These are phyloP conservation scores for Anguilla anguilla DNA, from an alignment of 2,797 vertebrate genomes.

Conservation along the genomic window DNA sequence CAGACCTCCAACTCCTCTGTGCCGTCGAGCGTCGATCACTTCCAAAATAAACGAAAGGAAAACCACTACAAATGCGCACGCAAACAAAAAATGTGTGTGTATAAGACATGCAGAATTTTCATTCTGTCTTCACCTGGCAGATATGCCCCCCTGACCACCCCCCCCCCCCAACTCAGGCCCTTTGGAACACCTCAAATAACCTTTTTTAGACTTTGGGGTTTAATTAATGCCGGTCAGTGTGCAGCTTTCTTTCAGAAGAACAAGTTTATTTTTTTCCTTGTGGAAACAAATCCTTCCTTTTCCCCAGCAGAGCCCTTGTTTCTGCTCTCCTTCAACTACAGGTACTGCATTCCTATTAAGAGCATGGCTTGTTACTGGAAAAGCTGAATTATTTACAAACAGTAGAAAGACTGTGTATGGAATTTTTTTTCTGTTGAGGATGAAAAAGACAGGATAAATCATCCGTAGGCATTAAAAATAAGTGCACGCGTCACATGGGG, in stretches of 20 bases:
- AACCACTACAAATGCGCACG: background rate
- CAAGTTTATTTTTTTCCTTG: constrained; percentile 73
- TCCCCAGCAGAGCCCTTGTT: constrained; percentile 69
- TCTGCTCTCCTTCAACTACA: constrained; percentile 68
- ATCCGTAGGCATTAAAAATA: constrained; percentile 48
- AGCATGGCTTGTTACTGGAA: constrained; percentile 73
- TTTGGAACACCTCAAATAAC: constrained; percentile 77
- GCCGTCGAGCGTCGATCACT: background rate
- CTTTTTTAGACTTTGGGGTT: constrained; percentile 77
- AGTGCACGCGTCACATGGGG: background rate
- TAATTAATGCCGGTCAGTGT: constrained; percentile 78
- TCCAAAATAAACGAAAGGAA: background rate
- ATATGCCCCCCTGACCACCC: background rate
- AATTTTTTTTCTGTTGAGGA: constrained; percentile 48
- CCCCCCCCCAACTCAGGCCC: constrained; percentile 30
- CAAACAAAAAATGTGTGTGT: constrained; percentile 18
- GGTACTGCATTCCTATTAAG: constrained; percentile 78
- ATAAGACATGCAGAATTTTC: constrained; percentile 59
- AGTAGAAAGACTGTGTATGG: constrained; percentile 51
- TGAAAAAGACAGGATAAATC: constrained; percentile 63
- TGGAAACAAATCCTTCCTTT: constrained; percentile 77
- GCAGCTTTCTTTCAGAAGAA: constrained; percentile 73
- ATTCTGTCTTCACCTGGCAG: background rate
- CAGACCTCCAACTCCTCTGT: background rate
- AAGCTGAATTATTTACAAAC: constrained; percentile 81